phyloP scores from a whole-genome alignment of 2,113 vertebrate genomes.

The Eudyptes chrysolophus region DNA sequence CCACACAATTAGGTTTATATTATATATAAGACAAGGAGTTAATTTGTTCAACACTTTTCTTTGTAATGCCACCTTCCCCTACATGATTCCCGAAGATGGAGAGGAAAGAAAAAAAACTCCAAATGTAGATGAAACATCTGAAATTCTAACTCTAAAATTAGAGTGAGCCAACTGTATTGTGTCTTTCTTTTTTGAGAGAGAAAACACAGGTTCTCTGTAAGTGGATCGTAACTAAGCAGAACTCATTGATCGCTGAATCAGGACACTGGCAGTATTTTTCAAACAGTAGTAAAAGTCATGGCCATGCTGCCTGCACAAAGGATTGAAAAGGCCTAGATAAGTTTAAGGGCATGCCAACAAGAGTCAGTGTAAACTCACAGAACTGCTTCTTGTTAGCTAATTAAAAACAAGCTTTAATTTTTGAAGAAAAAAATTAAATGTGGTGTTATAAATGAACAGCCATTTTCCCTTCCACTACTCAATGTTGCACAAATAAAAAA shows the following conservation, averaged over 20 bases:
- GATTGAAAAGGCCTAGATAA: neutral
- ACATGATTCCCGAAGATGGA: neutral
- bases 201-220: neutral
- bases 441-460: neutral
- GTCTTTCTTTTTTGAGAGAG: neutral
- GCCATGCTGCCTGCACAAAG: neutral
- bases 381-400: neutral
- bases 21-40: fast-evolving
- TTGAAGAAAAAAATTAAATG: neutral
- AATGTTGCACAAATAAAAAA: neutral
- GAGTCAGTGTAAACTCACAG: neutral
- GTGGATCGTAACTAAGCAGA: neutral
- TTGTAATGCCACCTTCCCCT: neutral
- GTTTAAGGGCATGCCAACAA: neutral
- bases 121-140: neutral
- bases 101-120: neutral
- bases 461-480: neutral
- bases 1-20: neutral
- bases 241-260: neutral
- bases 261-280: neutral
- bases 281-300: neutral
- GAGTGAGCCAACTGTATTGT: fast-evolving
- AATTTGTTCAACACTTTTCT: neutral
- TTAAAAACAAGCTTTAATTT: neutral
- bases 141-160: neutral